Base-by-base conservation (phyloP, 2,797 vertebrate species). In the Triplophysa yarkandensis region DNA sequence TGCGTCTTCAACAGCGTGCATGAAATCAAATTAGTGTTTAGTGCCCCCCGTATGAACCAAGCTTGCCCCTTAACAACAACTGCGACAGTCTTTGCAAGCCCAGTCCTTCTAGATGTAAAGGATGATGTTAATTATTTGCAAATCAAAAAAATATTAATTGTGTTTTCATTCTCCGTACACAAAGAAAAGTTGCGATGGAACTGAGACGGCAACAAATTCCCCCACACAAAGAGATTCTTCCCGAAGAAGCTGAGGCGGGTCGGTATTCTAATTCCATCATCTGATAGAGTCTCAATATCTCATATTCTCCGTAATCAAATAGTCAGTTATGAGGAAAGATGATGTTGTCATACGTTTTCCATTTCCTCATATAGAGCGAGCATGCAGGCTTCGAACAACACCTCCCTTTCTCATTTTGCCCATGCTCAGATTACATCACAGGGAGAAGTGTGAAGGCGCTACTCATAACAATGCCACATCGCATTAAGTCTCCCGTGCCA, bases 1-100 rank as follows among this genome's bases (percentile, higher is more conserved):
- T 90, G 89, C 88, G 86, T 89, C 88, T 90, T 89, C 87, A 89
- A 88, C 84, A 66, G 85, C 89, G 86, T 83, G 89, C 87, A 79
- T 90, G 89, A 92, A 92, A 93, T 92, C 89, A 90, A 92, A 93
- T 93, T 89, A 92, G 88, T 91, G 89, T 89, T 89, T 87, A 87
- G 86, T 87, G 86, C 90, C 89, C 87, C 87, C 81, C 79, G 87
- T 83, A 85, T 77, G 71, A 69, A 76, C 83, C 87, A 83, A 81
- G 84, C 86, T 85, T 83, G 83, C 83, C 87, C n/a, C 85, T 62
- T 77, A 79, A 78, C 85, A 52, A 76, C 74, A 41, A 86, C 86
- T 74, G 79, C 85, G 82, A 85, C 80, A 79, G 58, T 86, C 82
- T 87, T 79, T 76, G 73, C 64, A 78, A 80, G 71, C 76, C 76